phyloP scores from a whole-genome alignment of 2,888 invertebrate genomes.

The Ametastegia equiseti region DNA sequence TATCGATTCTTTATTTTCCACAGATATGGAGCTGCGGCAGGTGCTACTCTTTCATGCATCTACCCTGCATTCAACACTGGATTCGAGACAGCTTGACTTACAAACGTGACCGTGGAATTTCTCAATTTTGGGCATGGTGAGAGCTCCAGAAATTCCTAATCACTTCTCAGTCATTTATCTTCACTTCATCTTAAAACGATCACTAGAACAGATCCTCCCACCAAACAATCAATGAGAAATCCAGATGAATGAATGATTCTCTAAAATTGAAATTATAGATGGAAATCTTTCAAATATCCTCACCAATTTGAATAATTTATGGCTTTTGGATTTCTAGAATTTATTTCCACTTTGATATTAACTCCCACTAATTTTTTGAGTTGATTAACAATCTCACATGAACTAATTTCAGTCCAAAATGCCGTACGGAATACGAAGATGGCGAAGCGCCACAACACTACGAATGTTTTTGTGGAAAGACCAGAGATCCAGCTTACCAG shows the following conservation, averaged over 20 bases:
- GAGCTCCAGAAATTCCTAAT: slow-evolving; percentile 47
- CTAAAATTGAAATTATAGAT: background rate
- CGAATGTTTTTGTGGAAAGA: slow-evolving; percentile 91
- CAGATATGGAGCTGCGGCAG: slow-evolving; percentile 92
- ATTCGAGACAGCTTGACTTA: slow-evolving; percentile 90
- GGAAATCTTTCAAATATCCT: background rate
- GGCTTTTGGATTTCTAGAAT: background rate
- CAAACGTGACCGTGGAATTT: slow-evolving; percentile 77
- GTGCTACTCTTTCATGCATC: slow-evolving; percentile 91
- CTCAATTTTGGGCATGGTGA: slow-evolving; percentile 76
- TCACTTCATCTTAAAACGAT: background rate
- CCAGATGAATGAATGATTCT: background rate
- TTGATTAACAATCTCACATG: background rate
- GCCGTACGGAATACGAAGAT: slow-evolving; percentile 86
- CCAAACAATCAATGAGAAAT: background rate
- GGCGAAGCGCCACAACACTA: slow-evolving; percentile 85
- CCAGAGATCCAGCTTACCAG: slow-evolving; percentile 86
- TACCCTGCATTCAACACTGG: slow-evolving; percentile 95
- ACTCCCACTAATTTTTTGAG: background rate
- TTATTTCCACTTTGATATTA: background rate
- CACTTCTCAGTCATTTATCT: background rate
- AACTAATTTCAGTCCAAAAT: slow-evolving; percentile 84
- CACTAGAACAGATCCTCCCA: background rate
- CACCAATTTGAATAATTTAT: background rate
- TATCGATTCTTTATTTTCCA: slow-evolving; percentile 4